These are phyloP conservation scores for Deilephila elpenor DNA, from an alignment of 2,888 invertebrate species.

Conservation along the genomic window DNA sequence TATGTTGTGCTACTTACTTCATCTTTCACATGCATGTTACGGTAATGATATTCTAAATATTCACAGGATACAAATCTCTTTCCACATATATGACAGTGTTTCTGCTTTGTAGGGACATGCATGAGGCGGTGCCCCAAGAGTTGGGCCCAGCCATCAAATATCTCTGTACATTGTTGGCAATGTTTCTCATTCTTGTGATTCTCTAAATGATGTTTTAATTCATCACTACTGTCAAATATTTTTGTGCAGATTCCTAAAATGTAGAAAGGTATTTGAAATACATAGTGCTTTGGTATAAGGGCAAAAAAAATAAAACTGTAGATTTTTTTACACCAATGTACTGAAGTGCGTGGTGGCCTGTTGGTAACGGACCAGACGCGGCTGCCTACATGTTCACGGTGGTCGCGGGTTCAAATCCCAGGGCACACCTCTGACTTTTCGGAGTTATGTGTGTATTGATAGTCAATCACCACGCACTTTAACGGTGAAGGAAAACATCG, in stretches of 20 bases:
- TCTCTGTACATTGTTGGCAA: constrained; percentile 56
- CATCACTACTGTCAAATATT: constrained; percentile 42
- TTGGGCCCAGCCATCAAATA: constrained; percentile 51
- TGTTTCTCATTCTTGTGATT: constrained; percentile 49
- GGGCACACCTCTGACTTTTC: too few relatives aligned
- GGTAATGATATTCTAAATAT: constrained; percentile 62
- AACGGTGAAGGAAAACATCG: too few relatives aligned
- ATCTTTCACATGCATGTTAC: constrained; percentile 53
- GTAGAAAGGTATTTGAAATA: neutral
- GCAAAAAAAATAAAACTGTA: too few relatives aligned
- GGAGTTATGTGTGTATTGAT: too few relatives aligned
- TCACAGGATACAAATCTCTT: constrained; percentile 42
- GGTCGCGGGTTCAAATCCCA: too few relatives aligned
- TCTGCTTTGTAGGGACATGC: constrained; percentile 53
- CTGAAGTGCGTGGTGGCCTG: too few relatives aligned
- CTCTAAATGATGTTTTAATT: constrained; percentile 55
- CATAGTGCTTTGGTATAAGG: too few relatives aligned
- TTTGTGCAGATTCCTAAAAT: constrained; percentile 58
- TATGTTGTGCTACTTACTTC: constrained; percentile 49
- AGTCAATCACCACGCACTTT: too few relatives aligned
- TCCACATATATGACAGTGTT: constrained; percentile 60
- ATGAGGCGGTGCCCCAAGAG: constrained; percentile 59
- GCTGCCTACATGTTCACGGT: too few relatives aligned
- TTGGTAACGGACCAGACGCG: too few relatives aligned
- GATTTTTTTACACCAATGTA: too few relatives aligned